These are phyloP conservation scores for Poicephalus meyeri DNA, from an alignment of 2,113 vertebrate genomes.

Conservation along the genomic window DNA sequence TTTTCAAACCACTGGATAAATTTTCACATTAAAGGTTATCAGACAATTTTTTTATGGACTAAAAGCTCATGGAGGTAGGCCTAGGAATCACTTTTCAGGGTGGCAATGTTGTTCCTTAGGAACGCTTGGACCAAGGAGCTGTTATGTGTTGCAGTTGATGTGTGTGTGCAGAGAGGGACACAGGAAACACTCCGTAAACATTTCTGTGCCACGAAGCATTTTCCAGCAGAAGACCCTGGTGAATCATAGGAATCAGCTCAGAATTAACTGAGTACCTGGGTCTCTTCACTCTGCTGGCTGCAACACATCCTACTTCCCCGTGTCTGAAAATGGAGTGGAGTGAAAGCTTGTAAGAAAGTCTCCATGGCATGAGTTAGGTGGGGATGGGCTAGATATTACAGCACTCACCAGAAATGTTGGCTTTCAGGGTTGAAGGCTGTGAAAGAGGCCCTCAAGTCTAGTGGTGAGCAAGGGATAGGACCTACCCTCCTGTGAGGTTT, in stretches of 20 bases:
- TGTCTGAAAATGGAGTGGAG: background rate
- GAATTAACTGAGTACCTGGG: background rate
- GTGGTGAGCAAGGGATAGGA: background rate
- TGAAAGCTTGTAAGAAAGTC: background rate
- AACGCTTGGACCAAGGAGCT: background rate
- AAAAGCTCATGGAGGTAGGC: background rate
- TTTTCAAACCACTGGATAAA: background rate
- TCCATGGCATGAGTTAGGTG: background rate
- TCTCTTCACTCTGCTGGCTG: background rate
- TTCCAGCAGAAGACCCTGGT: background rate
- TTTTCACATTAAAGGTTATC: background rate
- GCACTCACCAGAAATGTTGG: background rate
- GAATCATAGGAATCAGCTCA: background rate
- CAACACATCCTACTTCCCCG: background rate
- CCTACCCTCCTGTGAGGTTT: background rate
- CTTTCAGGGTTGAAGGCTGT: background rate
- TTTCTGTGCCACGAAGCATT: background rate
- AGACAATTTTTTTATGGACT: background rate
- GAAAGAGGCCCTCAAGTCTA: background rate
- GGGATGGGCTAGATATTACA: background rate
- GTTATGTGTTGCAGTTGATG: too few species aligned
- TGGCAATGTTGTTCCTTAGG: rapidly evolving
- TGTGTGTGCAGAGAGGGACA: background rate
- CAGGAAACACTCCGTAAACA: background rate
- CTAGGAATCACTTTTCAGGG: background rate